Conservation (phyloP, 2,113 vertebrate species). For the Odontesthes bonariensis region DNA sequence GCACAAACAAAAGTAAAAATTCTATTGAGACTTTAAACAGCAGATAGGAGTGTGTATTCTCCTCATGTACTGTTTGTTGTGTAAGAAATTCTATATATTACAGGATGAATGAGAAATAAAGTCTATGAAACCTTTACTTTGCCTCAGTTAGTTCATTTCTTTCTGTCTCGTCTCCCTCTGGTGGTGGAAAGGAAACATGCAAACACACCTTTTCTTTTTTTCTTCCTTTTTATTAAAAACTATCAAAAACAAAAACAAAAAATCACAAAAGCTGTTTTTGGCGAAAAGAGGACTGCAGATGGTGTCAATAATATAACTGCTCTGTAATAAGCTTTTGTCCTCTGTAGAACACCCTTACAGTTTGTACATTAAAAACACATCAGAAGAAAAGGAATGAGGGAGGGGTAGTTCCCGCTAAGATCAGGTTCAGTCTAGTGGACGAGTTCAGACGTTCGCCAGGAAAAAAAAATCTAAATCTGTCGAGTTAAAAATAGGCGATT, state of each 20-base stretch:
- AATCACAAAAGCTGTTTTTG: slow-evolving; percentile 26
- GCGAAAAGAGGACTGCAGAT: slow-evolving; percentile 18
- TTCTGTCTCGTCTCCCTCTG: slow-evolving; percentile 4
- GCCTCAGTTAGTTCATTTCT: neutral
- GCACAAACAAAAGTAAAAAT: neutral
- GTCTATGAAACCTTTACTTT: slow-evolving; percentile 30
- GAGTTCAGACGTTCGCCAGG: too few relatives aligned
- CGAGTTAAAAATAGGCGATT: too few relatives aligned
- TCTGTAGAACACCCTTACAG: too few relatives aligned
- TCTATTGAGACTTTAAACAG: slow-evolving; percentile 25
- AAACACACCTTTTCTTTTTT: neutral
- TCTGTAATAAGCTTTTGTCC: too few relatives aligned
- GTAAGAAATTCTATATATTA: slow-evolving; percentile 57
- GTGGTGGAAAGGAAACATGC: neutral
- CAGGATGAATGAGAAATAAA: slow-evolving; percentile 77
- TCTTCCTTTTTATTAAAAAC: slow-evolving; percentile 22
- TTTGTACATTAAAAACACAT: too few relatives aligned
- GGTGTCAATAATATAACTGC: neutral
- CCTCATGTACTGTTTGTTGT: slow-evolving; percentile 63
- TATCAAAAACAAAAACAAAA: slow-evolving; percentile 41
- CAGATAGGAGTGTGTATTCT: slow-evolving; percentile 47
- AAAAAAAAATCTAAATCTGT: too few relatives aligned
- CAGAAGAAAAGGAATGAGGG: too few relatives aligned
- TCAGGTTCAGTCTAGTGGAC: too few relatives aligned
- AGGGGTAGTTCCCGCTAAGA: too few relatives aligned